These are phyloP conservation scores for Agelastica alni DNA, from an alignment of 2,888 invertebrate genomes.

Conservation along the genomic window DNA sequence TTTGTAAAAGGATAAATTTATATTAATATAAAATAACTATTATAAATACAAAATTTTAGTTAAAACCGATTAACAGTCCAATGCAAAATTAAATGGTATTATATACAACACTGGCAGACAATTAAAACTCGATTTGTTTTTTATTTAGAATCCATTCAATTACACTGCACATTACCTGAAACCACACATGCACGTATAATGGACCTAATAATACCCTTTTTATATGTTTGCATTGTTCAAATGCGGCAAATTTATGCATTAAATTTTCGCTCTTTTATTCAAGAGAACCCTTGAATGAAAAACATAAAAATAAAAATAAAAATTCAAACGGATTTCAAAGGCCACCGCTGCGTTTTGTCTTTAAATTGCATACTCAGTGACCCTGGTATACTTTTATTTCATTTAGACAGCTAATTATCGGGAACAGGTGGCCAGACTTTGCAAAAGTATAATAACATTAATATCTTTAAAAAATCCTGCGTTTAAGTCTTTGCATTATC, in stretches of 20 bases:
- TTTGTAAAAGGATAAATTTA: too few species aligned
- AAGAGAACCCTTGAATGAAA: conserved; percentile 10
- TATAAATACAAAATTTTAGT: not conserved
- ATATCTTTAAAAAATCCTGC: too few species aligned
- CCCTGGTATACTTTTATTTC: conserved; percentile 3
- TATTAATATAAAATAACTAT: too few species aligned
- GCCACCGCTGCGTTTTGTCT: conserved; percentile 5
- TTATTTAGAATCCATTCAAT: conserved; percentile 21
- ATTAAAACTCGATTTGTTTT: conserved; percentile 20
- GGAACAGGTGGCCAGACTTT: conserved; percentile 4
- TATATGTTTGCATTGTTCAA: conserved; percentile 25
- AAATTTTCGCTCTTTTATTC: conserved; percentile 17
- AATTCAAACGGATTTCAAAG: conserved; percentile 4
- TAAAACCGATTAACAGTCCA: not conserved
- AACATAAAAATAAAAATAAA: not conserved
- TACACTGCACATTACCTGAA: conserved; percentile 26
- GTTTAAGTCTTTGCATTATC: too few species aligned
- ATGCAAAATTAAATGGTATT: not conserved
- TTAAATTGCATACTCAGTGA: conserved; percentile 1
- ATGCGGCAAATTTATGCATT: conserved; percentile 25
- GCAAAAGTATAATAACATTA: too few species aligned
- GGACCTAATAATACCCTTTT: conserved; percentile 29
- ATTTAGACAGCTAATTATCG: conserved; percentile 5
- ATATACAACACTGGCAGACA: conserved; percentile 10
- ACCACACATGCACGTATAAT: conserved; percentile 29